These are phyloP conservation scores for Sphenopsis melanotis DNA, from an alignment of 2,797 vertebrate species.

Conservation along the genomic window DNA sequence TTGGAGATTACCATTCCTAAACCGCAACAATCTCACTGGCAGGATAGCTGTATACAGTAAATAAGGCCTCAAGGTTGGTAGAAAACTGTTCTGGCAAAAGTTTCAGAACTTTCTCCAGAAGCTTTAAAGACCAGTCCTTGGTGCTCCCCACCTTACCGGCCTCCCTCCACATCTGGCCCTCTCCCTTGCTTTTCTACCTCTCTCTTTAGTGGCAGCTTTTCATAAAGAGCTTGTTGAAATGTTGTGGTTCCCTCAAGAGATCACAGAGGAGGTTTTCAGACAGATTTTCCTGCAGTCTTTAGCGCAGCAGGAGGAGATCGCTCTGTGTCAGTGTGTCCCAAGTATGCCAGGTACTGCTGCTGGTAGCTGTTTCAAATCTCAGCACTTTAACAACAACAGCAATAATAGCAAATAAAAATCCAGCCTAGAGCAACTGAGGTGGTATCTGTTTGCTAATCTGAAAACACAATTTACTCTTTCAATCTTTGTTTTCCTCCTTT, in stretches of 20 bases:
- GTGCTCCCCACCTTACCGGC: neutral
- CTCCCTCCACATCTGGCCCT: neutral
- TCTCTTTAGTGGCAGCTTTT: neutral
- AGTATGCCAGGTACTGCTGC: neutral
- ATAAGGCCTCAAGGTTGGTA: neutral
- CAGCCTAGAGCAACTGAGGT: neutral
- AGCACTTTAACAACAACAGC: neutral
- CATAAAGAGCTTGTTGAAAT: neutral
- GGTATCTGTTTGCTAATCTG: neutral
- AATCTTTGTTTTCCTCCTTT: neutral
- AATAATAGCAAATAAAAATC: neutral
- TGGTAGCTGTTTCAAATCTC: neutral
- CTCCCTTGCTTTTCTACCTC: neutral
- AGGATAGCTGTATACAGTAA: neutral
- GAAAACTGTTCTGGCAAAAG: neutral
- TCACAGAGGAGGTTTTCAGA: neutral
- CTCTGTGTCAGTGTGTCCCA: fast-evolving
- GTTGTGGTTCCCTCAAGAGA: neutral
- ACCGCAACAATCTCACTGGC: neutral
- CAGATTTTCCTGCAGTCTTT: neutral
- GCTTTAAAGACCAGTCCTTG: neutral
- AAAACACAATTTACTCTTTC: neutral
- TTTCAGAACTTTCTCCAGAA: neutral
- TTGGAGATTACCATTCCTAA: neutral
- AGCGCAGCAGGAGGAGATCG: fast-evolving